A percentile compares a stretch with the other conserved stretches of the same genome.
These are phyloP conservation scores for Himalopsyche tibetana DNA, from an alignment of 2,888 invertebrate genomes.

Conservation along the genomic window DNA sequence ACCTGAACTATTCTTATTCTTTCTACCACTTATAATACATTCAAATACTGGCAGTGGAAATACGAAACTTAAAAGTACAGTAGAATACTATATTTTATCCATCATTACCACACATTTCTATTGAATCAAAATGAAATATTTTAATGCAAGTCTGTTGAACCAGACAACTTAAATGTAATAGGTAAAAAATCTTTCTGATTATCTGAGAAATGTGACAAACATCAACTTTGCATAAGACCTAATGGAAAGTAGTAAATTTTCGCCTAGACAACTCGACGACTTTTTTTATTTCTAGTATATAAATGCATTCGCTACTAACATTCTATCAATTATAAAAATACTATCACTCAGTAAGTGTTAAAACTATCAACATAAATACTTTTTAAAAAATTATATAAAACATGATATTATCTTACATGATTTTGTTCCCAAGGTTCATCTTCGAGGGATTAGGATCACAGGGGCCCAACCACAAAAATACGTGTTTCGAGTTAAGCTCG, in stretches of 20 bases:
- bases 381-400: slow-evolving; percentile 5
- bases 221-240: not conserved
- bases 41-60: slow-evolving; percentile 79
- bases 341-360: slow-evolving; percentile 56
- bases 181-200: slow-evolving; percentile 6
- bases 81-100: slow-evolving; percentile 63
- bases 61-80: slow-evolving; percentile 71
- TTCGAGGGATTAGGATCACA: no score
- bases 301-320: slow-evolving; percentile 59
- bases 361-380: slow-evolving; percentile 21
- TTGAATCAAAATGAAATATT: slow-evolving; percentile 12
- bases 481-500: no score
- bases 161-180: slow-evolving; percentile 36
- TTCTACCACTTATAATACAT: slow-evolving; percentile 70
- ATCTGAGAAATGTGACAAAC: slow-evolving; percentile 10
- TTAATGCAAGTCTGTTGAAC: slow-evolving; percentile 39
- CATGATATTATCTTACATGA: slow-evolving; percentile 12
- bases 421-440: slow-evolving; percentile 17
- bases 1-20: slow-evolving; percentile 66
- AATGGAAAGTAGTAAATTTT: slow-evolving; percentile 17
- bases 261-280: not conserved
- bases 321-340: slow-evolving; percentile 64
- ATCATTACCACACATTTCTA: slow-evolving; percentile 55
- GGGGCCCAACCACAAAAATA: no score
- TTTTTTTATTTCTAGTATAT: slow-evolving; percentile 51